These are phyloP conservation scores for Tiliacea aurago DNA, from an alignment of 2,888 invertebrate genomes.

Conservation along the genomic window DNA sequence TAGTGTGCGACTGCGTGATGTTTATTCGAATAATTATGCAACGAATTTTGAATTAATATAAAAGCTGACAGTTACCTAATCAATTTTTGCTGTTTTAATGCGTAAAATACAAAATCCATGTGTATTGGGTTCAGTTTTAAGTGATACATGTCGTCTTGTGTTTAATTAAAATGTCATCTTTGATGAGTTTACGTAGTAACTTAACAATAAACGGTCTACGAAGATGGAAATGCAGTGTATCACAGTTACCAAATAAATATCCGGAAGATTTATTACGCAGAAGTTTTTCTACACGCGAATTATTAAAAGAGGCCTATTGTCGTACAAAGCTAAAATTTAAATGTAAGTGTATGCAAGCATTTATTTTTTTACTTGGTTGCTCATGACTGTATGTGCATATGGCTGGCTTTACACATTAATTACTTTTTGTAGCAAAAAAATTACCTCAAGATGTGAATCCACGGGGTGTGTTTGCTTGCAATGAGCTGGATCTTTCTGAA, in stretches of 20 bases:
- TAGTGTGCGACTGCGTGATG: slow-evolving; percentile 34
- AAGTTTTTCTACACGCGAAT: slow-evolving; percentile 83
- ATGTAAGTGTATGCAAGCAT: slow-evolving; percentile 90
- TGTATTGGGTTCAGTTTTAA: slow-evolving; percentile 49
- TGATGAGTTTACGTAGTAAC: slow-evolving; percentile 72
- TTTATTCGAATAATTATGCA: slow-evolving; percentile 73
- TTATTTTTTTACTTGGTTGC: slow-evolving; percentile 1
- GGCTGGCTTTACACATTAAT: not conserved
- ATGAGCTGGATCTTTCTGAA: slow-evolving; percentile 97
- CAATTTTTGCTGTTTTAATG: slow-evolving; percentile 26
- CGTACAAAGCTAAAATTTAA: slow-evolving; percentile 93
- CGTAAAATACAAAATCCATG: slow-evolving; percentile 34
- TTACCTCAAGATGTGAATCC: slow-evolving; percentile 96
- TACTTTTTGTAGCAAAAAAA: slow-evolving; percentile 93
- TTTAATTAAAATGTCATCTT: slow-evolving; percentile 66
- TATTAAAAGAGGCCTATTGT: slow-evolving; percentile 91
- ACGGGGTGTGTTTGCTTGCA: slow-evolving; percentile 98
- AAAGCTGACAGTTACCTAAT: slow-evolving; percentile 31
- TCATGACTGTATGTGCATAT: not conserved
- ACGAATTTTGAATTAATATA: slow-evolving; percentile 57
- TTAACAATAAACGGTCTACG: slow-evolving; percentile 69
- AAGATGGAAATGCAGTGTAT: slow-evolving; percentile 73
- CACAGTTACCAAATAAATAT: slow-evolving; percentile 67
- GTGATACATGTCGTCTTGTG: slow-evolving; percentile 34
- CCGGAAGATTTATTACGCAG: slow-evolving; percentile 60